Percentiles rank a stretch among this genome's conserved stretches.
phyloP scores from a whole-genome alignment of 2,888 invertebrate species.

The Sphaerophoria rueppellii region DNA sequence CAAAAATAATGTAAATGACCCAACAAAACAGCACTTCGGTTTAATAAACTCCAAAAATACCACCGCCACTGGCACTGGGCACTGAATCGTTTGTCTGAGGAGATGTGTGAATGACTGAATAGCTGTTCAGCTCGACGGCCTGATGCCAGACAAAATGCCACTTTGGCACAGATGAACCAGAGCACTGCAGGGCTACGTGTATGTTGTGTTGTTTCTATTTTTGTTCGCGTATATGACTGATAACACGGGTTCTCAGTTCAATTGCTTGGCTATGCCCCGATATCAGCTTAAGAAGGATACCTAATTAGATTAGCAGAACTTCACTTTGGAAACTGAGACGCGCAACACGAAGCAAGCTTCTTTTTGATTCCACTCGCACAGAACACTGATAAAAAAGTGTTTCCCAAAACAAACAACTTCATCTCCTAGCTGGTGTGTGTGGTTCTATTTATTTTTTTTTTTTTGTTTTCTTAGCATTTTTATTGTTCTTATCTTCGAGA shows the following conservation, averaged over 20 bases:
- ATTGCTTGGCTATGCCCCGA: conserved; percentile 35
- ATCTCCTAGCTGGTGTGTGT: conserved; percentile 8
- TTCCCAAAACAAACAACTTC: conserved; percentile 60
- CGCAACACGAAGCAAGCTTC: conserved; percentile 3
- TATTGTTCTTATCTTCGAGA: conserved; percentile 57
- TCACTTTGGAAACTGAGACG: not conserved
- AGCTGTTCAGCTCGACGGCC: not conserved
- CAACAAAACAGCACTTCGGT: conserved; percentile 16
- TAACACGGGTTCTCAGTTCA: conserved; percentile 44
- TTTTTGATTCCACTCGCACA: conserved; percentile 21
- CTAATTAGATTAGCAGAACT: not conserved
- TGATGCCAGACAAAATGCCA: conserved; percentile 52
- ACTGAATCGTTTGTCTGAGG: not conserved
- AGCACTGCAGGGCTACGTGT: not conserved
- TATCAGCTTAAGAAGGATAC: not conserved
- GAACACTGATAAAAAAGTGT: conserved; percentile 59
- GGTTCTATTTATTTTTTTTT: conserved; percentile 3
- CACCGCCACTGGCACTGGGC: not conserved
- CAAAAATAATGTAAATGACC: conserved; percentile 42
- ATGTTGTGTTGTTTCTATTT: not conserved
- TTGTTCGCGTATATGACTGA: conserved; percentile 20
- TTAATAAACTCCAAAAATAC: not conserved
- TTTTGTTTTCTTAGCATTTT: conserved; percentile 7
- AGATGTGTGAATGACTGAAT: conserved; percentile 21
- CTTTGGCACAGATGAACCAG: conserved; percentile 65